Evolutionary conservation across 2,113 vertebrate genomes (phyloP).

Genomic region (Malurus melanocephalus): DNA sequence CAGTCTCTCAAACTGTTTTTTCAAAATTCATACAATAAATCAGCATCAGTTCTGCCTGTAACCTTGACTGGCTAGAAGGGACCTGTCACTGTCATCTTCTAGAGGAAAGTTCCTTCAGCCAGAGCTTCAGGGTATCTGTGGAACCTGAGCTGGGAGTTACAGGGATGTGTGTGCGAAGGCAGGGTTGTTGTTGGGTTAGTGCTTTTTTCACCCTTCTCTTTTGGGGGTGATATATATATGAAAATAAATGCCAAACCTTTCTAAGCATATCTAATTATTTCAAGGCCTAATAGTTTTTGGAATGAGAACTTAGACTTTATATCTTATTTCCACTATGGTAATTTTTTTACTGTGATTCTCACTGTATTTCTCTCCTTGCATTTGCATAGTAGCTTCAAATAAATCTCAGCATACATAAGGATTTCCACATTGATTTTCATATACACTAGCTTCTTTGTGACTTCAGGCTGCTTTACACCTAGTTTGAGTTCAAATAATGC

Average conservation of each 20-base stretch:
- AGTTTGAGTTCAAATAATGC: background rate
- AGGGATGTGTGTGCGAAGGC: accelerated
- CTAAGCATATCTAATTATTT: background rate
- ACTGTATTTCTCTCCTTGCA: background rate
- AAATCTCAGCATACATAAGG: background rate
- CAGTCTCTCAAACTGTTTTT: background rate
- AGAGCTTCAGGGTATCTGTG: background rate
- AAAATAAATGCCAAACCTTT: background rate
- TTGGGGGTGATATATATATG: background rate
- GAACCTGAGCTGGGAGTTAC: background rate
- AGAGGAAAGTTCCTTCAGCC: background rate
- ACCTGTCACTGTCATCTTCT: background rate
- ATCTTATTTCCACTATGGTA: background rate
- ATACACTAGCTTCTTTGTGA: background rate
- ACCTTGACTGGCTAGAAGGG: background rate
- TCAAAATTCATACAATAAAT: background rate
- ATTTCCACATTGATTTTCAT: background rate
- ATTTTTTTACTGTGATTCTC: background rate
- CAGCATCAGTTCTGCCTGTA: background rate
- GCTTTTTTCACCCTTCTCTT: background rate
- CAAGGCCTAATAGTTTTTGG: background rate
- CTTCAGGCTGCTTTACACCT: background rate
- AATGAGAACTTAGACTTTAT: background rate
- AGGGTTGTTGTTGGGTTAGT: background rate
- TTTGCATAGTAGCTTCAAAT: background rate